These are phyloP conservation scores for Eolophus roseicapilla DNA, from an alignment of 2,113 vertebrate species.

Conservation along the genomic window DNA sequence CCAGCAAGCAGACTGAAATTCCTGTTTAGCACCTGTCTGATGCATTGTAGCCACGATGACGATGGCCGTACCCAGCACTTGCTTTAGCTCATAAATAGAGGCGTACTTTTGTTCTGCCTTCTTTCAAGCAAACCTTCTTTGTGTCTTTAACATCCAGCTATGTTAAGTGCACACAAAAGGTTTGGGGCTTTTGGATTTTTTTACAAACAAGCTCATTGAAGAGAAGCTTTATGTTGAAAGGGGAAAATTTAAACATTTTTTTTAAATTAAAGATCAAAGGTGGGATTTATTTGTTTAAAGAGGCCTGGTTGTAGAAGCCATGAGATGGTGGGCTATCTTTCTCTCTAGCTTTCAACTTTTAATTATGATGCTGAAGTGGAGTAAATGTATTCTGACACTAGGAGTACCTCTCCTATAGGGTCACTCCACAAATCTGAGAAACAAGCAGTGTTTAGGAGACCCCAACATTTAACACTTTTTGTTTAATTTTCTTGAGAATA, in stretches of 20 bases:
- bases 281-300: background rate
- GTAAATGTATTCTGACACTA: background rate
- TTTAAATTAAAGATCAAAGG: background rate
- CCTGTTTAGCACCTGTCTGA: slow-evolving; percentile 32
- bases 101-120: background rate
- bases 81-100: background rate
- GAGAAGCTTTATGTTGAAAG: background rate
- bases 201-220: background rate
- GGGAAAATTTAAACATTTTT: background rate
- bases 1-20: background rate
- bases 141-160: background rate
- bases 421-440: background rate
- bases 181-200: background rate
- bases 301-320: background rate
- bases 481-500: background rate
- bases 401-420: background rate
- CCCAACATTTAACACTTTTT: background rate
- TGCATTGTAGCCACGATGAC: background rate
- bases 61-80: background rate
- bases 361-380: background rate
- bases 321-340: background rate
- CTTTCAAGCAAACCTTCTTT: slow-evolving; percentile 29
- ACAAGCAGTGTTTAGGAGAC: background rate
- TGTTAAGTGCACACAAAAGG: background rate
- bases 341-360: background rate